Base-by-base conservation (phyloP, 1,140 invertebrate species). In the Metopolophium dirhodum region DNA sequence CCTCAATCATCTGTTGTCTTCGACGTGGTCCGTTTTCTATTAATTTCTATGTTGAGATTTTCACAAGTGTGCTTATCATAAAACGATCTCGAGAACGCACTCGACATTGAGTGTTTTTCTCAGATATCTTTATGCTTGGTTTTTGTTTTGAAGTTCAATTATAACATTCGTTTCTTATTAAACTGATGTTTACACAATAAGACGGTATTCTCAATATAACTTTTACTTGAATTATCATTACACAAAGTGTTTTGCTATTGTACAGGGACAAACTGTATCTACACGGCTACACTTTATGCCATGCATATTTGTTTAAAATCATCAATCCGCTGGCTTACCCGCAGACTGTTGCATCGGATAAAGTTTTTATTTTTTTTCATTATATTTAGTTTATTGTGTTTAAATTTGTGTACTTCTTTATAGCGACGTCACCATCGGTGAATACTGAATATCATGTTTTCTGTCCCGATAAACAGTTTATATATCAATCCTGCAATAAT, bases 351-450 rank as follows among this genome's bases (percentile, higher is more conserved):
- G 85, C 8, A 30, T 26, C 20, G 51, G 22, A 51, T 54, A 54
- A 1, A 23, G 37, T 45, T 30, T n/a, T 30, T n/a, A 11, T 82
- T 49, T 20, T n/a, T 49, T 51, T 87, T 49, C 9, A 85, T 14
- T 9, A 85, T 45, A 41, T 85, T 85, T 45, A 85, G 83, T 85
- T 85, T 45, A 85, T 85, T 87, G 85, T 49, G 51, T 49, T 49
- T 87, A 49, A 49, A 47, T 51, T 51, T 6, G 47, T n/a, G 30
- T 35, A 87, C 7, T 49, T n/a, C 45, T 22, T 20, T 47, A 87
- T 2, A 30, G 26, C 47, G 30, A 37, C 47, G 26, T 6, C 18
- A 35, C 47, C 45, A 35, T 14, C 18, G 45, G 30, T 1, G 30
- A 77, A 35, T 77, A 77, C 30, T 77, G 61, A 49, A 20, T 51